These are phyloP conservation scores for Haliclona indistincta DNA, from an alignment of 37 sponge, comb jelly and placozoan genomes.

Conservation along the genomic window DNA sequence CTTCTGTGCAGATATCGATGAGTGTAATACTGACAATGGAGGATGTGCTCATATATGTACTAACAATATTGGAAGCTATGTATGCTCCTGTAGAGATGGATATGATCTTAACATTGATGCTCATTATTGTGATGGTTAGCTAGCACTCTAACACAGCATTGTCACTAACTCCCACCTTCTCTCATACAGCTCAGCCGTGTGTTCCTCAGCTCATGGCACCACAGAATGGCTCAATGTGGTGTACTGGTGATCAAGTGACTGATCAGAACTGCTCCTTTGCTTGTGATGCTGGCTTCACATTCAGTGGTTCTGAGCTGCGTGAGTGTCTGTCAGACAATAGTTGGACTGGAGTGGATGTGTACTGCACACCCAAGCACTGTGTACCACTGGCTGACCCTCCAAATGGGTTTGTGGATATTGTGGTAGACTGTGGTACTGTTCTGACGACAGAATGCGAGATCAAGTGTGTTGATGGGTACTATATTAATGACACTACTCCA, in stretches of 20 bases:
- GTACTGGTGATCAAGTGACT: constrained; percentile 6
- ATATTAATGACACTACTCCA: background rate
- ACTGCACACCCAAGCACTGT: background rate
- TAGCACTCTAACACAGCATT: no score
- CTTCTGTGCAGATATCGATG: constrained; percentile 40
- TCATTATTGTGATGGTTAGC: constrained; percentile 25
- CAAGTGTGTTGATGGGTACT: constrained; percentile 1
- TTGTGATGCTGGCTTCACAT: constrained; percentile 1
- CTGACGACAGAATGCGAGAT: constrained; percentile 8
- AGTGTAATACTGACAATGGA: constrained; percentile 33
- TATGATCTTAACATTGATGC: constrained; percentile 24
- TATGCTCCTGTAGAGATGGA: constrained; percentile 38
- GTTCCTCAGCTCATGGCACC: background rate
- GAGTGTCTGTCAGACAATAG: background rate
- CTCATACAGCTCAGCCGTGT: background rate
- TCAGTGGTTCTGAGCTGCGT: background rate
- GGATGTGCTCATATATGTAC: constrained; percentile 38
- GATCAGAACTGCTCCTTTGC: constrained; percentile 3
- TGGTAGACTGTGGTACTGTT: background rate
- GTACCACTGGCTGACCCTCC: background rate
- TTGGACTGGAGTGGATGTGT: background rate
- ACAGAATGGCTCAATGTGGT: background rate
- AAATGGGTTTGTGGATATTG: background rate
- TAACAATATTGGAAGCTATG: constrained; percentile 11
- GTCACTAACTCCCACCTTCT: background rate